phyloP scores from a whole-genome alignment of 1,140 invertebrate genomes.

The Diabrotica virgifera region DNA sequence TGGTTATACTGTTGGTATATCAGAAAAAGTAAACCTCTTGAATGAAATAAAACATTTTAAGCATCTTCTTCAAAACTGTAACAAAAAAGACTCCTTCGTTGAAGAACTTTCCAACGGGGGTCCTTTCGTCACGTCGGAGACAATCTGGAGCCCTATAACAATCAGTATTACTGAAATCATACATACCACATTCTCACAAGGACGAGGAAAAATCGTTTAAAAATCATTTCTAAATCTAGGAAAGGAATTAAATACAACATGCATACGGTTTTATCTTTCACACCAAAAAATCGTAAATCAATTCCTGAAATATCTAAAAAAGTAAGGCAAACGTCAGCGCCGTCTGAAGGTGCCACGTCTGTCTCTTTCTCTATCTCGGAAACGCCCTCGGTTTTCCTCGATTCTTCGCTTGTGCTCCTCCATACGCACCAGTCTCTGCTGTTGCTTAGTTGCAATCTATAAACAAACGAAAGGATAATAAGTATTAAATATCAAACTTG shows the following conservation, averaged over 20 bases:
- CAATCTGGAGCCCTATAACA: conserved; percentile 18
- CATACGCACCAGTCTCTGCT: conserved; percentile 79
- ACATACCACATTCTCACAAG: conserved; percentile 4
- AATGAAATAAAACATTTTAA: not conserved
- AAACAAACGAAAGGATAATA: conserved; percentile 31
- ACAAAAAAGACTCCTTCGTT: conserved; percentile 2
- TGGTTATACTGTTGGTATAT: not conserved
- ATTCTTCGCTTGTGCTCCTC: conserved; percentile 76
- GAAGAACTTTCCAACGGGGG: conserved; percentile 12
- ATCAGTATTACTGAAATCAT: conserved; percentile 18
- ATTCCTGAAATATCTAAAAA: conserved; percentile 22
- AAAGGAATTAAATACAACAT: conserved; percentile 7
- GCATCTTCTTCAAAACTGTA: not conserved
- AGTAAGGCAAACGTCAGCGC: conserved; percentile 21
- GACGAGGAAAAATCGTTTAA: conserved; percentile 1
- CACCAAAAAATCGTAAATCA: conserved; percentile 7
- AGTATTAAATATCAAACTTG: not conserved
- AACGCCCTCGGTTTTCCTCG: conserved; percentile 59
- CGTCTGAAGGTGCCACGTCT: conserved; percentile 21
- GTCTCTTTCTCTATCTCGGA: conserved; percentile 24
- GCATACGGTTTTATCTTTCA: not conserved
- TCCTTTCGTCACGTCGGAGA: not conserved
- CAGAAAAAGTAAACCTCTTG: not conserved
- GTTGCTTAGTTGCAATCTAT: conserved; percentile 83
- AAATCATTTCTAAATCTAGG: not conserved